Base-by-base conservation (phyloP, 2,888 invertebrate species). In the Melolontha melolontha region DNA sequence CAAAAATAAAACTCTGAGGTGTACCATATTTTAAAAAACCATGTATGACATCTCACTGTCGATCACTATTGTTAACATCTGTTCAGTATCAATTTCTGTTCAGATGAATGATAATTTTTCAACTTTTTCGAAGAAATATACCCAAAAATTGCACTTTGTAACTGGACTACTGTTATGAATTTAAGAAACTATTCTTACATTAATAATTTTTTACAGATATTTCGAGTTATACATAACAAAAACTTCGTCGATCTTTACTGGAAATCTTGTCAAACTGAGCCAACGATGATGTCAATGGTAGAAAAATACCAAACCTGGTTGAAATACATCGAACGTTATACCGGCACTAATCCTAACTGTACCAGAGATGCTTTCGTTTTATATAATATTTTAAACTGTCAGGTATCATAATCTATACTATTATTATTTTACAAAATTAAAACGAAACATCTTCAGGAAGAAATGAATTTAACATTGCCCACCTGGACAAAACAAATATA, bases 401-500 rank as follows among this genome's bases (percentile, higher is more conserved):
- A 67, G 34, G 67, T 67, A 8, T 8, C 14, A 16, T 7, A 14
- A 16, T 7, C 29, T 5, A 49, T 49, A n/a, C 40, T 41, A 44
- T 51, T 11, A 7, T 6, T 74, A 76, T 66, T 40, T 34, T 16
- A 14, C 11, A 12, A 10, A 41, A 44, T 70, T 80, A n/a, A 78
- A 1, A 27, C 17, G 5, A 27, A n/a, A n/a, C 27, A 14, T 17
- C 11, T 59, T 14, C 42, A 79, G 8, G 78, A 82, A 71, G 75
- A 75, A 59, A 70, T 81, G 73, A 80, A 81, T 67, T 70, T 83
- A 17, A 70, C 77, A 2, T 72, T 85, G 7, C 85, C 85, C 0
- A 73, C 77, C 27, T 86, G 85, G 86, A 78, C 83, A 0, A 69
- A 73, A 5, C 70, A 74, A 6, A 78, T 84, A 11, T 81, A 75